phyloP scores from a whole-genome alignment of 1,140 invertebrate species.

The Caenorhabditis elegans region WBcel235 BX284606.5:10019501-10020000 shows the following conservation, averaged over 20 bases:
- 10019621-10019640: background rate
- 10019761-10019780: background rate
- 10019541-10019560: background rate
- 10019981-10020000: too few species aligned
- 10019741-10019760: conserved; percentile 3
- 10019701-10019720: background rate
- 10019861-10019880: background rate
- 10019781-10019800: background rate
- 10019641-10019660: background rate
- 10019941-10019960: too few species aligned
- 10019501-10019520: background rate
- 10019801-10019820: background rate
- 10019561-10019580: background rate
- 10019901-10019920: background rate
- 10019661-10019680: background rate
- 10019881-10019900: background rate
- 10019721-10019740: background rate
- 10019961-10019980: too few species aligned
- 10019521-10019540: background rate
- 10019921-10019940: too few species aligned
- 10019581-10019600: background rate
- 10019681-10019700: background rate
- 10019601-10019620: background rate
- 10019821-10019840: background rate
- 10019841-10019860: conserved; percentile 13